Base-by-base conservation (phyloP, 2,113 vertebrate species). In the Sphaerodactylus townsendi region DNA sequence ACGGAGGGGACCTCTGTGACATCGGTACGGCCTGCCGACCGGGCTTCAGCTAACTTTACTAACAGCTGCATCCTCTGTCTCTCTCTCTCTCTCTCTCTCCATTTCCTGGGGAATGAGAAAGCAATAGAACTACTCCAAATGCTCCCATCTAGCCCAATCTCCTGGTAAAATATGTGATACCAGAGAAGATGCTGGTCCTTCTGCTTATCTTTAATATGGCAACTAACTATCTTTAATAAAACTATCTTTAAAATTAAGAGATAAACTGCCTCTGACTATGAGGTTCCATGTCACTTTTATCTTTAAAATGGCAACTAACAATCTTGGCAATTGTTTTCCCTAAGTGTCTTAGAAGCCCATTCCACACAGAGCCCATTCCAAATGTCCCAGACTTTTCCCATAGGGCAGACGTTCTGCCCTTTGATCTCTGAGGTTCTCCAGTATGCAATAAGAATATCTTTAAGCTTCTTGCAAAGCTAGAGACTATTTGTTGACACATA, bases 1-100 rank as follows among this genome's bases (percentile, higher is more conserved):
- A 99, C 94, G 97, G 96, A 98, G 98, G 98, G 95, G 94, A 98
- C 96, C 97, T 93, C 95, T 99, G 98, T 96, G 96, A 99, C 96
- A 97, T 97, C 89, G 98, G 98, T 99, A 99, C 88, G 98, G 97
- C 95, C 96, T 95, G 90, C 88, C 90, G 95, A 91, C 88, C 91
- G 87, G 93, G 98, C 98, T 99, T 98, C 96, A 97, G 98, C 98
- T 98, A 97, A 98, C 93, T 94, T 91, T 92, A 97, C 97, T 98
- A 98, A 96, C 95, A 72, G 92, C 93, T 93, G 87, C 90, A 84
- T 25, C 89, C 86, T n/a, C n/a, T n/a, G n/a, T n/a, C n/a, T n/a
- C n/a, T n/a, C n/a, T n/a, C n/a, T n/a, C n/a, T n/a, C n/a, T n/a
- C n/a, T n/a, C 90, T 75, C n/a, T 94, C 76, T 48, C 64, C 83